Conservation (phyloP, 2,888 invertebrate genomes). For the Parnassius orleans region DNA sequence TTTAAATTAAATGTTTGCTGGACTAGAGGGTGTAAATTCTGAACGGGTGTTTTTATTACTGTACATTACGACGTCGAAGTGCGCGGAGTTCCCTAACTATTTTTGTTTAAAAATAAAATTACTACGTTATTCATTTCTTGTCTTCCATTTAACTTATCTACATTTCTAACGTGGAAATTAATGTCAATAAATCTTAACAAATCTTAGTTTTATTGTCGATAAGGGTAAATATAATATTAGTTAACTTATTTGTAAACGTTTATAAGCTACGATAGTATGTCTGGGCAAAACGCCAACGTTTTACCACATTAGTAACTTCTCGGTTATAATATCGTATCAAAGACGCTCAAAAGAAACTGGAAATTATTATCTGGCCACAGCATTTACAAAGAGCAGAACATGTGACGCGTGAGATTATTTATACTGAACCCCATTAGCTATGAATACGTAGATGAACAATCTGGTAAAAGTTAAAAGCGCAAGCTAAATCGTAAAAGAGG, state of each 20-base stretch:
- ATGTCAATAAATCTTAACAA: conserved; percentile 17
- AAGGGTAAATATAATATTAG: conserved; percentile 17
- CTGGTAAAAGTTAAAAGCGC: conserved; percentile 74
- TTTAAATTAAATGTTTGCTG: conserved; percentile 50
- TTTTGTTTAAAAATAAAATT: conserved; percentile 27
- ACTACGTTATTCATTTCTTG: background rate
- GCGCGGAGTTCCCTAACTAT: conserved; percentile 40
- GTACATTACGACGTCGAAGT: conserved; percentile 43
- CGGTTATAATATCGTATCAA: conserved; percentile 25
- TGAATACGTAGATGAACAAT: conserved; percentile 58
- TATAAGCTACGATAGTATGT: conserved; percentile 30
- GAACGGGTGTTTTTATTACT: conserved; percentile 53
- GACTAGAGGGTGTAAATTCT: conserved; percentile 48
- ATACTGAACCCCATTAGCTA: conserved; percentile 51
- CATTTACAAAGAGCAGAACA: conserved; percentile 27
- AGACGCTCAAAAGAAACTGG: conserved; percentile 20
- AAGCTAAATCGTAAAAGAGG: conserved; percentile 75
- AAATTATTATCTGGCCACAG: conserved; percentile 23
- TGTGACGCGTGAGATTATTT: conserved; percentile 38
- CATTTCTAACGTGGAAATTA: background rate
- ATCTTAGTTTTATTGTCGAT: conserved; percentile 13
- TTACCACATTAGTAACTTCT: conserved; percentile 32
- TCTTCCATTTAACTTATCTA: too few relatives aligned
- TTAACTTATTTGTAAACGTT: conserved; percentile 28
- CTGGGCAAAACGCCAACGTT: conserved; percentile 34